phyloP scores from a whole-genome alignment of 1,140 invertebrate genomes.

The Drosophila ohnishii region DNA sequence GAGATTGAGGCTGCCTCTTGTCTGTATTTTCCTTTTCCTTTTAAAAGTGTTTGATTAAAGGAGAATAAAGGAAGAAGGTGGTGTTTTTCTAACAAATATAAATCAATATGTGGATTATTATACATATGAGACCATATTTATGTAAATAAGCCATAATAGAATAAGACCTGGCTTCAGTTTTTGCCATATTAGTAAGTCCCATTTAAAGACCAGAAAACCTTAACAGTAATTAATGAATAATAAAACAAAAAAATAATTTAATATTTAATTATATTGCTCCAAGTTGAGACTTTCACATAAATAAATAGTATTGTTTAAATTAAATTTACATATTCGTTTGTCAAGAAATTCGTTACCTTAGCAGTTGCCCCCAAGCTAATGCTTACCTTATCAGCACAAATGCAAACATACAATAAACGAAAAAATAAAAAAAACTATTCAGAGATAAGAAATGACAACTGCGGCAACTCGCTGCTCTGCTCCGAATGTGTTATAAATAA shows the following conservation, averaged over 20 bases:
- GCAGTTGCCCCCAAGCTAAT: slow-evolving; percentile 1
- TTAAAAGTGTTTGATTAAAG: slow-evolving; percentile 8
- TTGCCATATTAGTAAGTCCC: neutral
- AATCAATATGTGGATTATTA: slow-evolving; percentile 11
- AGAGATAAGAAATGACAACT: slow-evolving; percentile 40
- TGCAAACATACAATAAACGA: slow-evolving; percentile 16
- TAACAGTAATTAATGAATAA: no score
- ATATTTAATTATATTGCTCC: neutral
- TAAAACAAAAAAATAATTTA: no score
- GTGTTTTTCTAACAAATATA: neutral
- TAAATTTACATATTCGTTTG: neutral
- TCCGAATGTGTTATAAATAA: slow-evolving; percentile 46
- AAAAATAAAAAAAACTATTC: slow-evolving; percentile 12
- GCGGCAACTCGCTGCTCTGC: slow-evolving; percentile 16
- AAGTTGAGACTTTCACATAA: no score
- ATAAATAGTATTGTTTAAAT: neutral
- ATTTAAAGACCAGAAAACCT: neutral
- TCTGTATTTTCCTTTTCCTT: neutral
- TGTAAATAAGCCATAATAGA: neutral
- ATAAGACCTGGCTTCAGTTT: neutral
- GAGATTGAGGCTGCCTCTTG: neutral
- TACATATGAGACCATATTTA: neutral
- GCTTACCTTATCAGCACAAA: slow-evolving; percentile 11
- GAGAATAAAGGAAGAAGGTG: neutral
- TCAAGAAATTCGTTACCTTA: neutral